Conservation (phyloP, 2,113 vertebrate genomes). For the Podilymbus podiceps region DNA sequence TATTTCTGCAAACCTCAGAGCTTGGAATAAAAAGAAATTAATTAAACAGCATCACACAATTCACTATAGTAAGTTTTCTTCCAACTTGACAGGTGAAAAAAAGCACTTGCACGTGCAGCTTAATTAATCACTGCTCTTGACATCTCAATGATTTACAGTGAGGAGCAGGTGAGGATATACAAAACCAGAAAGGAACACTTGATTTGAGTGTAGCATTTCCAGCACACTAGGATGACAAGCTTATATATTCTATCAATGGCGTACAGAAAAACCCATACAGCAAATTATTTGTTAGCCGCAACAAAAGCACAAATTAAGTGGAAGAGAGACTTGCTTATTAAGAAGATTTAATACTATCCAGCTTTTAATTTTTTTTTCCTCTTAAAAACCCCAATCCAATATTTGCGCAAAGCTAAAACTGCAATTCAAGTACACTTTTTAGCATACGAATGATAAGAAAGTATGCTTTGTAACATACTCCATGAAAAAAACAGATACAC, state of each 20-base stretch:
- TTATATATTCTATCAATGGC: constrained; percentile 82
- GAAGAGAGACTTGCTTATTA: constrained; percentile 54
- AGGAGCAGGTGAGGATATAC: constrained; percentile 94
- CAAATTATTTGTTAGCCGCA: constrained; percentile 63
- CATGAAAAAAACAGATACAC: background rate
- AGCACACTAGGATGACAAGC: constrained; percentile 81
- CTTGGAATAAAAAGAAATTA: constrained; percentile 53
- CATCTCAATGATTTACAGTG: constrained; percentile 89
- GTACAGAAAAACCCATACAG: constrained; percentile 54
- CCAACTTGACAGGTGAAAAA: constrained; percentile 88
- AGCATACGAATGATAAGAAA: background rate
- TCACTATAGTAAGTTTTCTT: constrained; percentile 69
- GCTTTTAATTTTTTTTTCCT: background rate
- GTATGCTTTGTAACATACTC: background rate
- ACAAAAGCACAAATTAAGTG: constrained; percentile 68
- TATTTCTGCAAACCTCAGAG: constrained; percentile 56
- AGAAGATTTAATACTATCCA: constrained; percentile 57
- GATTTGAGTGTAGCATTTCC: constrained; percentile 75
- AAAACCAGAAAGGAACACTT: constrained; percentile 82
- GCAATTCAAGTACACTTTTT: background rate
- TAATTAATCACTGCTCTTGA: constrained; percentile 90
- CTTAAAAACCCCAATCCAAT: background rate
- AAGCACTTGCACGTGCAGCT: constrained; percentile 88
- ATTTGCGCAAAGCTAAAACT: background rate
- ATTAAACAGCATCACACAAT: constrained; percentile 64